Base-by-base conservation (phyloP, 2,888 invertebrate species). In the Caenorhabditis angaria region DNA sequence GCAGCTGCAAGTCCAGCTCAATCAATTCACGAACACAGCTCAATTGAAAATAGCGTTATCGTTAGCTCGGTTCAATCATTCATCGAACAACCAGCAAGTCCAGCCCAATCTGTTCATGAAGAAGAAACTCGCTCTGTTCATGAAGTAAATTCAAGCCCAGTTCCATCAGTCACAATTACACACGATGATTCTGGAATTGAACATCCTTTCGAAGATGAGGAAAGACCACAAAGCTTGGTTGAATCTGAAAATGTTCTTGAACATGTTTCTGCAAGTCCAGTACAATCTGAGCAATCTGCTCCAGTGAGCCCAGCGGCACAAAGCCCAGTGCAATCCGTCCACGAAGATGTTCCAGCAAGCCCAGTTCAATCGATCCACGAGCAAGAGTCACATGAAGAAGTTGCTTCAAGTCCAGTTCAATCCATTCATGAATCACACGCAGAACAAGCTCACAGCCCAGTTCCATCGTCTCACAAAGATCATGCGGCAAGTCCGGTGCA, bases 31-130 rank as follows among this genome's bases (percentile, higher is more conserved):
- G 22, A 50, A 20, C 50, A 50, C 4, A 22, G 1, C 5, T 18
- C 5, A 12, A 12, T 10, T 14, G 41, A 41, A 41, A 18, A 41
- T n/a, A n/a, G n/a, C n/a, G n/a, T n/a, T 8, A 22, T 4, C 5
- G 22, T 20, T 22, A 50, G 24, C 22, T 22, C 50, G 22, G 24
- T 50, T 12, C 50, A 10, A 24, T 24, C 24, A 22, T 4, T 24
- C 50, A 50, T 6, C 50, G 8, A 8, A 22, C 22, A 6, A 41
- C 64, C 69, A 57, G 59, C 63, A 20, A 69, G 61, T 25, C 69
- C 64, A 47, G 64, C 57, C 1, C 32, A 51, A 8, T 68, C 68
- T 25, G 50, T 55, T 54, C 63, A 68, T 14, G 58, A 57, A 6
- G 48, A 1, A 27, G 6, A n/a, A 20, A 35, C 12, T 27, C 28